Evolutionary conservation across 2,888 invertebrate species (phyloP).

Genomic region (Elysia crispata): DNA sequence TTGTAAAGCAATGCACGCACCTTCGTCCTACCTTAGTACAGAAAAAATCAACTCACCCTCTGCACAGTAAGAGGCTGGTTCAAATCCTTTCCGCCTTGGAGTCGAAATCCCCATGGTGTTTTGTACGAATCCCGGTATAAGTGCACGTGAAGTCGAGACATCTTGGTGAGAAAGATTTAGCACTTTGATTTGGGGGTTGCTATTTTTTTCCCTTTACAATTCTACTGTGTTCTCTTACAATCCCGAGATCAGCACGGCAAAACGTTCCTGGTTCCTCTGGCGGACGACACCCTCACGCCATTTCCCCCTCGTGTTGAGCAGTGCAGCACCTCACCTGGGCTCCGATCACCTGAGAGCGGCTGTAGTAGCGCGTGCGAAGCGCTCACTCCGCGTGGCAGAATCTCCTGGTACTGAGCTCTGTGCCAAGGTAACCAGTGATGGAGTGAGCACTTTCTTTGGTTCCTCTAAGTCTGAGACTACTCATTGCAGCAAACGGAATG

Average conservation of each 20-base stretch:
- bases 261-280: background rate
- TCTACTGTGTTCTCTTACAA: conserved; percentile 6
- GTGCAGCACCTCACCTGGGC: too few relatives aligned
- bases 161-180: conserved; percentile 34
- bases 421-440: too few relatives aligned
- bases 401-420: too few relatives aligned
- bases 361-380: too few relatives aligned
- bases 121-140: conserved; percentile 75
- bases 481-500: too few relatives aligned
- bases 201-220: conserved; percentile 6
- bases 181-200: conserved; percentile 23
- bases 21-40: too few relatives aligned
- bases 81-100: conserved; percentile 77
- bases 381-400: too few relatives aligned
- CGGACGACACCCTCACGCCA: conserved; percentile 11
- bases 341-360: too few relatives aligned
- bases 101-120: conserved; percentile 77
- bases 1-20: background rate
- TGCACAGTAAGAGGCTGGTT: conserved; percentile 74
- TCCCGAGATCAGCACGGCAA: conserved; percentile 4
- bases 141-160: conserved; percentile 68
- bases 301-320: background rate
- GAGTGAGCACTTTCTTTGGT: too few relatives aligned
- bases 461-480: too few relatives aligned
- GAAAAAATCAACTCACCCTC: conserved; percentile 70